These are phyloP conservation scores for Orthonevra nobilis DNA, from an alignment of 2,888 invertebrate genomes.

Conservation along the genomic window DNA sequence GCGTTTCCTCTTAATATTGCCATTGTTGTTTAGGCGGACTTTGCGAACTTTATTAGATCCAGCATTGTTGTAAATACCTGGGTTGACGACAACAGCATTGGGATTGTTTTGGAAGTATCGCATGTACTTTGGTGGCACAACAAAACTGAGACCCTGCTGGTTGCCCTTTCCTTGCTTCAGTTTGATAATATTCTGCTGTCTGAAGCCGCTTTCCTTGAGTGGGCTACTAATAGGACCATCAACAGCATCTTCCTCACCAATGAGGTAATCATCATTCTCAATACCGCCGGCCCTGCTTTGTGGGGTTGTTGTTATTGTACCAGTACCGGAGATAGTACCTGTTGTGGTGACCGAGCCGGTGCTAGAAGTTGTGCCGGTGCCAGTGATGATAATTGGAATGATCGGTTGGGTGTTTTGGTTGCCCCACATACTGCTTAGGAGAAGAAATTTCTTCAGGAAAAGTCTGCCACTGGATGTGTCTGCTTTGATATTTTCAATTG, in stretches of 20 bases:
- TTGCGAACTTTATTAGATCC: constrained; percentile 34
- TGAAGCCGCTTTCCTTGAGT: constrained; percentile 73
- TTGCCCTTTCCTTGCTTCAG: constrained; percentile 71
- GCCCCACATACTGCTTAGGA: constrained; percentile 75
- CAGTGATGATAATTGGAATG: constrained; percentile 76
- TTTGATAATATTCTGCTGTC: constrained; percentile 75
- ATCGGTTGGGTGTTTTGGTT: constrained; percentile 72
- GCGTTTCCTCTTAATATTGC: constrained; percentile 50
- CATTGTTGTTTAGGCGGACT: constrained; percentile 74
- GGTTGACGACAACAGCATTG: constrained; percentile 59
- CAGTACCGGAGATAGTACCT: constrained; percentile 56
- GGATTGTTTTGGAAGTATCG: constrained; percentile 77
- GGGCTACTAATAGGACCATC: constrained; percentile 74
- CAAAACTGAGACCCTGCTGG: constrained; percentile 74
- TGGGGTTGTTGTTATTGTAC: constrained; percentile 68
- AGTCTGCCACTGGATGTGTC: constrained; percentile 76
- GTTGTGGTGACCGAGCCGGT: constrained; percentile 61
- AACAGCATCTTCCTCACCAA: constrained; percentile 69
- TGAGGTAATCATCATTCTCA: constrained; percentile 62
- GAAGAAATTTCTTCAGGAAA: constrained; percentile 76
- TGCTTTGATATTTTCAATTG: constrained; percentile 53
- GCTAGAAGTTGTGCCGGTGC: neutral
- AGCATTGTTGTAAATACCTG: constrained; percentile 22
- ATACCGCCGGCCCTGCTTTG: constrained; percentile 39
- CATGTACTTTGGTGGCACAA: constrained; percentile 76